Percentiles rank a stretch among this genome's conserved stretches.
Evolutionary conservation across 2,888 invertebrate genomes (phyloP).

Genomic region (Polylopha cassiicola): DNA sequence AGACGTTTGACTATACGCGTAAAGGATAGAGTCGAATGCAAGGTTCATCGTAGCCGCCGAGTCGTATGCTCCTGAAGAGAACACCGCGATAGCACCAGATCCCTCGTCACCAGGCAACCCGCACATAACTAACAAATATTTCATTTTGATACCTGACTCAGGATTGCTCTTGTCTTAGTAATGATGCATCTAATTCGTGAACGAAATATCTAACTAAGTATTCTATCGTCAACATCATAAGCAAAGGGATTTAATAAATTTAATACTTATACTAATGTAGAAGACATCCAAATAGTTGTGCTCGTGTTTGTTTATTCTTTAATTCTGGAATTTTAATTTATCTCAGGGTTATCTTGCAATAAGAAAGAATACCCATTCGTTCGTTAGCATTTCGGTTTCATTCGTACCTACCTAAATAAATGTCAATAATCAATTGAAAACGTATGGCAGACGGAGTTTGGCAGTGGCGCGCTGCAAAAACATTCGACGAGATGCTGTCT

Average conservation of each 20-base stretch:
- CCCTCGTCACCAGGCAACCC: slow-evolving; percentile 64
- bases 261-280: no score
- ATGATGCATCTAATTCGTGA: no score
- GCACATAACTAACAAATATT: slow-evolving; percentile 52
- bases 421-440: no score
- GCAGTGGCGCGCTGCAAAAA: background rate
- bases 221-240: no score
- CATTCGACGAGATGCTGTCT: slow-evolving; percentile 8
- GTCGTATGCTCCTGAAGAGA: slow-evolving; percentile 67
- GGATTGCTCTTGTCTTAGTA: background rate
- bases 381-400: no score
- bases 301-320: no score
- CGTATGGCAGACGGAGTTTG: background rate
- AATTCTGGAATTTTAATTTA: no score
- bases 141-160: slow-evolving; percentile 30
- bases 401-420: background rate
- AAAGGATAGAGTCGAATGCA: slow-evolving; percentile 49
- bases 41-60: slow-evolving; percentile 44
- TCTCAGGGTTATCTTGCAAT: no score
- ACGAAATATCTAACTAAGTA: no score
- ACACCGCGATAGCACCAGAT: slow-evolving; percentile 64
- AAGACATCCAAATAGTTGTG: no score
- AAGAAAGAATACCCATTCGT: no score
- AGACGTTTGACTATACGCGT: slow-evolving; percentile 36
- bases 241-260: no score